Evolutionary conservation across 2,113 vertebrate genomes (phyloP), one percentile per base, ranked within the genome.

Genomic region (Dipodomys merriami): DNA sequence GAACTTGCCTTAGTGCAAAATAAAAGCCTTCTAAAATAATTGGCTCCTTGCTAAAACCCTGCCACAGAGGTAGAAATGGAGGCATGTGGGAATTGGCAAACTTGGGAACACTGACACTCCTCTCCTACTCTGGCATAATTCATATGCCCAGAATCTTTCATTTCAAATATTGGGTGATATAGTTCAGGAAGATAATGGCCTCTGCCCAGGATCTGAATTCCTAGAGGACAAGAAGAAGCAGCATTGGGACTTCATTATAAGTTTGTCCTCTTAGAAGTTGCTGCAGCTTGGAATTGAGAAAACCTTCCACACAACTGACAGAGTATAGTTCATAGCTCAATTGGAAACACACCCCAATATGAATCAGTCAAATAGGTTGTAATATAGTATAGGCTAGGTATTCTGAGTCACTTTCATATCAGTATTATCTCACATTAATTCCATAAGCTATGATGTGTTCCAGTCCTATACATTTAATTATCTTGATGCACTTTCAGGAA

Each of bases 1-100:
- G 7, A 95, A 88, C 33, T 60, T 46, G 29, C 73, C 80, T 96
- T 82, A 88, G 88, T 92, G 80, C 77, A 95, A 96, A 96, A 94
- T 92, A 96, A 94, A 96, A 96, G 29, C 39, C 87, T 95, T 95
- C 91, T 71, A 44, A 97, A 96, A 96, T 97, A 97, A 97, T 96
- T 97, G 96, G 95, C 92, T 96, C 92, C 92, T 94, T 93, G 44
- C 83, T 35, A 9, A 64, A 95, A 72, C n/a, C 20, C 67, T 86
- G 72, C 90, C 90, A 96, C 88, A 83, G 30, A 74, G 73, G 84
- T 93, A 12, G 86, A 94, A 73, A 77, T 77, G 64, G 25, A 95
- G 85, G 60, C 95, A 71, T 91, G 13, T 69, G 95, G 95, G 94
- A 97, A 97, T 97, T 91, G 80, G 83, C 78, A 69, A 95, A 49